Evolutionary conservation across 2,797 vertebrate species (phyloP).

Genomic region (Sciurus vulgaris): DNA sequence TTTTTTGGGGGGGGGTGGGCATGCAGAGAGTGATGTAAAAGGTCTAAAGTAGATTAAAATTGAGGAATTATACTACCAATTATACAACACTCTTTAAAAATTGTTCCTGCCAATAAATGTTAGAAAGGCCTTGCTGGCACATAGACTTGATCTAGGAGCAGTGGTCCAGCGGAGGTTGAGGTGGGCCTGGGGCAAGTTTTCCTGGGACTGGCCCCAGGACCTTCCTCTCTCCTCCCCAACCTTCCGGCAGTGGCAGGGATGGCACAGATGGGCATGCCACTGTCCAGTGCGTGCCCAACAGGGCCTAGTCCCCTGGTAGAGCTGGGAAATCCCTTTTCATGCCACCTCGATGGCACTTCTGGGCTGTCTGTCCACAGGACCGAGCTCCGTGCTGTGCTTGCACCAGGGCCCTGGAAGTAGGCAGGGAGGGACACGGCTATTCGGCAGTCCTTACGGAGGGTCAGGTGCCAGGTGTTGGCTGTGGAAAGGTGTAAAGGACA

Average conservation of each 20-base stretch:
- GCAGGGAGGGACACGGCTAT: not conserved
- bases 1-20: no score
- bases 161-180: not conserved
- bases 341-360: fast-evolving
- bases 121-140: no score
- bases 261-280: not conserved
- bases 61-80: not conserved
- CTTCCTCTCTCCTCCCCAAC: not conserved
- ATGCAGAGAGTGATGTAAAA: not conserved
- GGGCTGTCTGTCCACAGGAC: not conserved
- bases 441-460: not conserved
- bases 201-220: not conserved
- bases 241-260: no score
- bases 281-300: not conserved
- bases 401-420: fast-evolving
- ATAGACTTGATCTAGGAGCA: not conserved
- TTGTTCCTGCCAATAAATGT: fast-evolving
- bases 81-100: not conserved
- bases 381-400: not conserved
- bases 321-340: not conserved
- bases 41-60: not conserved
- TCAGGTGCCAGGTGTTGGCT: not conserved
- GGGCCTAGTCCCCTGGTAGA: not conserved
- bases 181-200: not conserved
- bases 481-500: not conserved